phyloP scores from a whole-genome alignment of 2,113 vertebrate genomes.

The Apaloderma vittatum region DNA sequence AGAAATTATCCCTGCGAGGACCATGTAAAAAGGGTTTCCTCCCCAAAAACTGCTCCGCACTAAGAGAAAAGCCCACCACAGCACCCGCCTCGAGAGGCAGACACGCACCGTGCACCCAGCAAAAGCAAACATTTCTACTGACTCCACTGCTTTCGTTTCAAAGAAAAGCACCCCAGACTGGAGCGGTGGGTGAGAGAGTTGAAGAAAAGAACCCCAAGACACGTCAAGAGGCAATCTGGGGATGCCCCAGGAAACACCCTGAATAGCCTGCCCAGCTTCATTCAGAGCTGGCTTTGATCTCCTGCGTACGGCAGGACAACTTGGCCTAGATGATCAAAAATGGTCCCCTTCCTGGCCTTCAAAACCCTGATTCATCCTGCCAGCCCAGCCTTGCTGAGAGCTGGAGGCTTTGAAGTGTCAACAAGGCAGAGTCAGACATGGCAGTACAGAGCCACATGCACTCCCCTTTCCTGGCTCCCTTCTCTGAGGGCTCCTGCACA shows the following conservation, averaged over 20 bases:
- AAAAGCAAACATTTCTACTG: not conserved
- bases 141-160: not conserved
- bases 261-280: not conserved
- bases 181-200: not conserved
- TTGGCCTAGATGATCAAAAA: conserved; percentile 47
- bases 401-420: conserved; percentile 47
- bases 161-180: not conserved
- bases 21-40: fast-evolving
- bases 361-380: conserved; percentile 41
- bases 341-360: not conserved
- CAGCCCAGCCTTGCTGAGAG: not conserved
- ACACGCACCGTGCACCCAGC: not conserved
- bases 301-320: not conserved
- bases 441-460: not conserved
- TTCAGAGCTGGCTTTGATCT: conserved; percentile 58
- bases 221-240: not conserved
- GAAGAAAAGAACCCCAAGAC: not conserved
- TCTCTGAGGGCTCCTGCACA: fast-evolving
- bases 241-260: not conserved
- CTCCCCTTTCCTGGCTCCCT: not conserved
- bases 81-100: not conserved
- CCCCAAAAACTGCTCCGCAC: fast-evolving
- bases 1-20: not conserved
- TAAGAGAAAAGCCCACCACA: fast-evolving
- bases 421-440: not conserved